These are phyloP conservation scores for Gnatocerus cornutus DNA, from an alignment of 2,888 invertebrate genomes.

Conservation along the genomic window DNA sequence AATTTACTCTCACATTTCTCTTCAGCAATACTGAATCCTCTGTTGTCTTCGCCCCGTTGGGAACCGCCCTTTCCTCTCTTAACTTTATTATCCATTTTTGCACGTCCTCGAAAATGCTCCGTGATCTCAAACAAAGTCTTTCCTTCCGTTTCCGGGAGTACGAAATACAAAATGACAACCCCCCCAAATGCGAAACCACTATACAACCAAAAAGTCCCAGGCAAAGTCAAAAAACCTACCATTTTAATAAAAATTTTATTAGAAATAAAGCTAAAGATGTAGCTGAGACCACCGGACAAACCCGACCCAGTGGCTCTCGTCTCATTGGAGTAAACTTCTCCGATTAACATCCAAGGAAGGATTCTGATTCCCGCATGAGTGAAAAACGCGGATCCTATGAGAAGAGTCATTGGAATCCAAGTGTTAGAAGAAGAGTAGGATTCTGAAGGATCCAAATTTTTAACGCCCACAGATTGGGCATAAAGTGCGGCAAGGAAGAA, in stretches of 20 bases:
- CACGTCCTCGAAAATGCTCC: conserved; percentile 77
- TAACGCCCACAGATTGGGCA: conserved; percentile 66
- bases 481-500: conserved; percentile 77
- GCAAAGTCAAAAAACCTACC: conserved; percentile 76
- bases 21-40: conserved; percentile 28
- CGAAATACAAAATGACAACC: conserved; percentile 76
- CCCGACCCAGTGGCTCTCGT: conserved; percentile 83
- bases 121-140: conserved; percentile 81
- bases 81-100: conserved; percentile 60
- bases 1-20: conserved; percentile 30
- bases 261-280: conserved; percentile 82
- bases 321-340: conserved; percentile 81
- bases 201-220: conserved; percentile 83
- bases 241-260: conserved; percentile 83
- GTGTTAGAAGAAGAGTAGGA: conserved; percentile 30
- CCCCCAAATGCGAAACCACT: conserved; percentile 77
- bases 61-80: background rate
- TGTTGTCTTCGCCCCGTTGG: conserved; percentile 16
- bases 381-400: conserved; percentile 80
- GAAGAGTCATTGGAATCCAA: conserved; percentile 81
- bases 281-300: conserved; percentile 80
- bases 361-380: conserved; percentile 81
- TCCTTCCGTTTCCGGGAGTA: conserved; percentile 88
- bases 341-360: conserved; percentile 86
- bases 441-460: conserved; percentile 51